Conservation (phyloP, 64 coral and sea anemone species). For the Porites australiensis region DNA sequence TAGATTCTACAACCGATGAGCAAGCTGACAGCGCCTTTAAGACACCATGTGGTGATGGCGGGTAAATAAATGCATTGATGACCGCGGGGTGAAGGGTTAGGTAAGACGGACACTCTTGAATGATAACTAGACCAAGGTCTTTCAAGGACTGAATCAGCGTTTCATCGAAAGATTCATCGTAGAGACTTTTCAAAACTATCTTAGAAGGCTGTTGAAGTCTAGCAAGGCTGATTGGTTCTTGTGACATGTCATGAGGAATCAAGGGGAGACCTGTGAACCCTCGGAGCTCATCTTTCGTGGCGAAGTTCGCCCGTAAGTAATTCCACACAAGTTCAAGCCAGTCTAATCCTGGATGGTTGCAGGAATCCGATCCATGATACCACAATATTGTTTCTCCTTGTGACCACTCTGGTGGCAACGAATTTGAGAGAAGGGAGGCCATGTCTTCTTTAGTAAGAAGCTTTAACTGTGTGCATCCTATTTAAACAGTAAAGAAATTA, state of each 20-base stretch:
- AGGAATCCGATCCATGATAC: slow-evolving; percentile 20
- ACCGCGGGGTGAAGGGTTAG: slow-evolving; percentile 46
- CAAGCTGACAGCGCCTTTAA: slow-evolving; percentile 17
- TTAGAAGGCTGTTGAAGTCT: slow-evolving; percentile 47
- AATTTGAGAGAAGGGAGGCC: slow-evolving; percentile 15
- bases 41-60: slow-evolving; percentile 56
- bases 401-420: slow-evolving; percentile 57
- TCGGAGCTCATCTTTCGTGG: slow-evolving; percentile 3
- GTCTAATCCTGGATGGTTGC: slow-evolving; percentile 5
- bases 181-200: slow-evolving; percentile 42
- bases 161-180: slow-evolving; percentile 46
- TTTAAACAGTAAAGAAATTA: not conserved
- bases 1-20: not conserved
- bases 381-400: slow-evolving; percentile 17
- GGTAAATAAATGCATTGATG: slow-evolving; percentile 30
- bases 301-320: slow-evolving; percentile 66
- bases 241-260: slow-evolving; percentile 41
- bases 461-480: slow-evolving; percentile 53
- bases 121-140: slow-evolving; percentile 46
- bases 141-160: slow-evolving; percentile 15
- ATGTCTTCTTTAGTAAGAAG: slow-evolving; percentile 15
- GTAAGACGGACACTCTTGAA: slow-evolving; percentile 50
- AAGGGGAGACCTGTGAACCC: slow-evolving; percentile 59
- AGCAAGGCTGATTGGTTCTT: slow-evolving; percentile 20
- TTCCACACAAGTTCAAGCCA: slow-evolving; percentile 79